Evolutionary conservation across 1,140 invertebrate genomes (phyloP), one percentile per base, ranked within the genome.

Genomic region (Drosophila elegans): DNA sequence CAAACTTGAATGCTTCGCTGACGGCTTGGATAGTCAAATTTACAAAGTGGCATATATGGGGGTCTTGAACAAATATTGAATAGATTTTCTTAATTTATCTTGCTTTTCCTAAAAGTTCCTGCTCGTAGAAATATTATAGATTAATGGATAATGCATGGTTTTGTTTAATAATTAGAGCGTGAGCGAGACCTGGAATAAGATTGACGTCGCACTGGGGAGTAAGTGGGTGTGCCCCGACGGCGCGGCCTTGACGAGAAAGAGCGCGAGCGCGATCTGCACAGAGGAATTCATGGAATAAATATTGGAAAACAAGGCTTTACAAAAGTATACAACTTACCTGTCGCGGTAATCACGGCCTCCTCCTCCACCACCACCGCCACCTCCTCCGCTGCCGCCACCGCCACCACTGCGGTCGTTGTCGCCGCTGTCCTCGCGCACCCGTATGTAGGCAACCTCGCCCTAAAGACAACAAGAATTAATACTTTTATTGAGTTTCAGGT

Each of bases 391-490:
- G 59, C 95, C 93, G 9, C 96, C 93, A 51, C 95, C 95, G 75
- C 95, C 85, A 3, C 89, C 88, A 42, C 89, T 49, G 13, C 89
- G 81, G 39, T 90, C 91, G 29, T 89, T 94, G 66, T 96, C 95
- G 12, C 95, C 95, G 84, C 96, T 96, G 93, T 99, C 98, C 93
- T 99, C 98, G 91, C 98, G 98, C 13, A 99, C 97, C 53, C 98
- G 94, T 78, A 99, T 98, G 92, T 99, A 99, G 9, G 98, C 95
- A 44, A 97, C 97, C 93, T 99, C 98, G 66, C 98, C 98, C 98
- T 99, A 86, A 36, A 93, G 92, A 82, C 3, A 54, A 52, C 12
- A 27, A 1, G 16, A 25, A 53, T 12, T 5, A 27, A 13, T 12
- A 11, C 25, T 42, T 9, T n/a, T 9, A 41, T 42, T 16, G 11